Conservation (phyloP, 2,888 invertebrate genomes). For the Dryocosmus kuriphilus region DNA sequence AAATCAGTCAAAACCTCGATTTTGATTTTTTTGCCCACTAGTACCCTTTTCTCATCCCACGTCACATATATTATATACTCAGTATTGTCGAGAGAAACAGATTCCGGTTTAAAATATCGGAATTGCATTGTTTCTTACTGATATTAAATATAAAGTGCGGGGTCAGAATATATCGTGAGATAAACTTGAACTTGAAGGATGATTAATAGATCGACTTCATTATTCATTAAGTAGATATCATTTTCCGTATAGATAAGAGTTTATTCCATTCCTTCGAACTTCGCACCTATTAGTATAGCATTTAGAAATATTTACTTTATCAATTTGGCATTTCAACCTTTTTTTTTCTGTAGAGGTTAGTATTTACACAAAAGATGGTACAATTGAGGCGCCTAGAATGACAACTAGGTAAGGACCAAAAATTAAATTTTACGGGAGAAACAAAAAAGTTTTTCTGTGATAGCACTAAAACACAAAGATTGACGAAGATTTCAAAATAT, state of each 20-base stretch:
- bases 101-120: background rate
- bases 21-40: too few relatives aligned
- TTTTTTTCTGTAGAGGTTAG: background rate
- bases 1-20: too few relatives aligned
- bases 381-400: too few relatives aligned
- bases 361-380: background rate
- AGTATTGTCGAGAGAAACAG: background rate
- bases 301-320: too few relatives aligned
- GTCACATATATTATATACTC: too few relatives aligned
- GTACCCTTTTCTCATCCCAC: too few relatives aligned
- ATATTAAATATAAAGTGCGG: background rate
- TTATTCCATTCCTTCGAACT: slow-evolving; percentile 1
- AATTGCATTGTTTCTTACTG: background rate
- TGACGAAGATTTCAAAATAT: too few relatives aligned
- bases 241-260: background rate
- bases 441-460: too few relatives aligned
- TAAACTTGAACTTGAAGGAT: slow-evolving; percentile 31
- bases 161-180: background rate
- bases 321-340: background rate
- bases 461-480: too few relatives aligned
- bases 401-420: too few relatives aligned
- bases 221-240: slow-evolving; percentile 14
- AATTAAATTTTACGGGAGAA: too few relatives aligned
- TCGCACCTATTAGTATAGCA: too few relatives aligned
- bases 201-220: slow-evolving; percentile 3